These are phyloP conservation scores for Rissa tridactyla DNA, from an alignment of 2,113 vertebrate species.

Conservation along the genomic window DNA sequence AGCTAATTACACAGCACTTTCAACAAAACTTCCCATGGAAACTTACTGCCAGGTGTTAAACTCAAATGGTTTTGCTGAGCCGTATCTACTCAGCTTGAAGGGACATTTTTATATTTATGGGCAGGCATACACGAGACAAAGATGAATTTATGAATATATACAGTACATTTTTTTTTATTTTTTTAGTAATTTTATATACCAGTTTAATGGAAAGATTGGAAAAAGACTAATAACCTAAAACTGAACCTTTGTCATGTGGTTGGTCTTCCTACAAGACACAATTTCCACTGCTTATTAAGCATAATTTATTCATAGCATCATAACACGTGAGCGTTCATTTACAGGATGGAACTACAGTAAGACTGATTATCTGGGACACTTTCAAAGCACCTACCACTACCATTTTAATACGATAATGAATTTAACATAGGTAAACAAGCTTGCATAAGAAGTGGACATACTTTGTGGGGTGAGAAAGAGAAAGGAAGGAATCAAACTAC, in stretches of 20 bases:
- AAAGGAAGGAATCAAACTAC: not conserved
- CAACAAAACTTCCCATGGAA: not conserved
- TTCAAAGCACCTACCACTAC: not conserved
- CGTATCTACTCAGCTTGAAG: not conserved
- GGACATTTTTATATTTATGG: not conserved
- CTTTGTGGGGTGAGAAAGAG: not conserved
- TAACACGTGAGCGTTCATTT: not conserved
- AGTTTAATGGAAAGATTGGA: not conserved
- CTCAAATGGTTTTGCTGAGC: not conserved
- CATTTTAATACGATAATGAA: not conserved
- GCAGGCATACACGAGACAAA: not conserved
- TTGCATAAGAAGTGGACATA: not conserved
- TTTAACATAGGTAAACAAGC: not conserved
- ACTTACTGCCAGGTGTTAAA: not conserved
- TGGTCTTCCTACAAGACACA: not conserved
- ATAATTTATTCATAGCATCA: not conserved
- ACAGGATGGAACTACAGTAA: not conserved
- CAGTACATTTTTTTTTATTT: no score
- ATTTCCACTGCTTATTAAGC: not conserved
- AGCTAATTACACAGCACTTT: not conserved
- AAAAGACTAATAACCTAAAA: not conserved
- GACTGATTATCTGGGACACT: not conserved
- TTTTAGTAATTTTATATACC: not conserved
- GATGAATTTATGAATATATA: not conserved
- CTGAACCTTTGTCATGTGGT: not conserved